phyloP scores from a whole-genome alignment of 2,113 vertebrate species.

The Lethenteron camtschaticum region DNA sequence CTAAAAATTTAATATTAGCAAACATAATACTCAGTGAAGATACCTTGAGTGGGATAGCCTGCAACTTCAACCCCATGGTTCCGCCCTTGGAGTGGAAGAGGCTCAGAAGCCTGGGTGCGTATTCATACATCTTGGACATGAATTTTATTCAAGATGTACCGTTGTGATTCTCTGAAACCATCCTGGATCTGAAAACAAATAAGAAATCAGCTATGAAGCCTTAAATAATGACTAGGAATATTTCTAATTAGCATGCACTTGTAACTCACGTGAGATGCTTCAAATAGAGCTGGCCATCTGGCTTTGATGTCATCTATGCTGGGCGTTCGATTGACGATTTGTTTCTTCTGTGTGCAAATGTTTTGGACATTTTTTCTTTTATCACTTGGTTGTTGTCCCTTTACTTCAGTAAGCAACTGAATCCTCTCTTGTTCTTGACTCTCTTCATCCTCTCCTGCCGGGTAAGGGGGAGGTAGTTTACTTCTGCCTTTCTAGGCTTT shows the following conservation, averaged over 20 bases:
- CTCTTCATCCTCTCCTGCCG: conserved; percentile 9
- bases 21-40: too few relatives aligned
- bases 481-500: conserved; percentile 11
- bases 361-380: too few relatives aligned
- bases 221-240: background rate
- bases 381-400: too few relatives aligned
- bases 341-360: too few relatives aligned
- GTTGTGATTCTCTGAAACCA: conserved; percentile 13
- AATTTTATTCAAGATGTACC: conserved; percentile 11
- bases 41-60: too few relatives aligned
- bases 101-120: conserved; percentile 11
- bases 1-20: too few relatives aligned
- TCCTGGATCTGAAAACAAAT: conserved; percentile 10
- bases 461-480: conserved; percentile 13
- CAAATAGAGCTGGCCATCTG: background rate
- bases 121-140: conserved; percentile 12
- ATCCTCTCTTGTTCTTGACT: conserved; percentile 11
- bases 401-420: background rate
- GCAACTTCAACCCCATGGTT: conserved; percentile 5
- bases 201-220: background rate
- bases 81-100: conserved; percentile 12
- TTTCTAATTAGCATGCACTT: background rate
- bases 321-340: too few relatives aligned
- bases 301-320: too few relatives aligned
- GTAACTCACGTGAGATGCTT: background rate